Percentiles rank a stretch among this genome's conserved stretches.
phyloP scores from a whole-genome alignment of 1,140 invertebrate genomes.

The Arion vulgaris region DNA sequence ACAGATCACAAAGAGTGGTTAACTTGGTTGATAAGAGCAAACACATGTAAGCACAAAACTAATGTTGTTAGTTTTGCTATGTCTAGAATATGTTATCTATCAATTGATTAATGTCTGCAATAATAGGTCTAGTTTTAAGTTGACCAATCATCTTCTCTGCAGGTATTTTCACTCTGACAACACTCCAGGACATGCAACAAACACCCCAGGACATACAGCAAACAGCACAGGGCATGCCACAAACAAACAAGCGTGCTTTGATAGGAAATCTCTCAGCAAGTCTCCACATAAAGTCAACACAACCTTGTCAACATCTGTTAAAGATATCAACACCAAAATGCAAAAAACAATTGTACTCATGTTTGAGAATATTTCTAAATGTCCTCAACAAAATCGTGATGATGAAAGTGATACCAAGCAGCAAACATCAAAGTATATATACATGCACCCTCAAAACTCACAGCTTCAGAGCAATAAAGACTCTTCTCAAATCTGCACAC shows the following conservation, averaged over 20 bases:
- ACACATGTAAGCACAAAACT: no score
- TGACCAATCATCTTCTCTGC: not conserved
- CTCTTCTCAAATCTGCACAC: not conserved
- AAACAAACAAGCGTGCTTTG: no score
- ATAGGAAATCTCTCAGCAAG: no score
- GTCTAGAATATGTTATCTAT: no score
- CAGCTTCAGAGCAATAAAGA: not conserved
- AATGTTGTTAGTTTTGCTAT: no score
- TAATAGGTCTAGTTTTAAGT: no score
- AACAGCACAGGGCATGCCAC: no score
- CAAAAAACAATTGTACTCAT: not conserved
- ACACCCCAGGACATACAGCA: not conserved
- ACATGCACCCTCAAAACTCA: not conserved
- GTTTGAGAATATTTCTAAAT: not conserved
- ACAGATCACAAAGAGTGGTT: no score
- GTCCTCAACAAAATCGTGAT: not conserved
- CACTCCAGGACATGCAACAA: not conserved
- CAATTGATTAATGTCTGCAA: no score
- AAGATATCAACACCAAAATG: no score
- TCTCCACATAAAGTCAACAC: not conserved
- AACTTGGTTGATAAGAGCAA: no score
- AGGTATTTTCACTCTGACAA: slow-evolving; percentile 6
- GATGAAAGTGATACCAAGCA: not conserved
- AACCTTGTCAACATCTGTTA: no score
- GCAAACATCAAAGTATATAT: not conserved